phyloP scores from a whole-genome alignment of 2,888 invertebrate genomes.

The Reticulitermes lucifugus region DNA sequence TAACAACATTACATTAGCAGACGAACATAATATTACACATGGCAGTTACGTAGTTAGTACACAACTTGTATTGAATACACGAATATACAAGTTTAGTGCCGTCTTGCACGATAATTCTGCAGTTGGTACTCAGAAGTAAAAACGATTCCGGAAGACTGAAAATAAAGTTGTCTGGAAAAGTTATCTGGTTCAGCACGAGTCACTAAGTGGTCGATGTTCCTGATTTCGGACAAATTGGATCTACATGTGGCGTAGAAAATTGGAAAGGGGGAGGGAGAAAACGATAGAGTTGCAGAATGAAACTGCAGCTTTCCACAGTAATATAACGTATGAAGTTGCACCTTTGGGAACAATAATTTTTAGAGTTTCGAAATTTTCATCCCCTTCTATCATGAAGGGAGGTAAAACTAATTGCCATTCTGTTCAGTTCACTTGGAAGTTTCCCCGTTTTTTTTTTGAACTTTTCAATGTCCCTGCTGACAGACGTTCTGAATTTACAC shows the following conservation, averaged over 20 bases:
- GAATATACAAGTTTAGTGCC: too few relatives aligned
- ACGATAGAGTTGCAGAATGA: not conserved
- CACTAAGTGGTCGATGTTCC: not conserved
- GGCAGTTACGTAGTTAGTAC: too few relatives aligned
- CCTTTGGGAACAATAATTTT: conserved; percentile 2
- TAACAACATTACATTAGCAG: too few relatives aligned
- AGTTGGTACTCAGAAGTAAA: too few relatives aligned
- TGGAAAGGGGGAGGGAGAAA: not conserved
- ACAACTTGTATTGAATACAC: too few relatives aligned
- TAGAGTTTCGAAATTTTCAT: not conserved
- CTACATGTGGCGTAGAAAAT: not conserved
- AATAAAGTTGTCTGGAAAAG: too few relatives aligned
- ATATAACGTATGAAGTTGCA: not conserved
- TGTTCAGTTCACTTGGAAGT: not conserved
- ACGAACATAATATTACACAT: too few relatives aligned
- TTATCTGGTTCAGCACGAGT: not conserved
- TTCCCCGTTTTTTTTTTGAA: not conserved
- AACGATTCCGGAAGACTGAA: too few relatives aligned
- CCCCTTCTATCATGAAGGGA: not conserved
- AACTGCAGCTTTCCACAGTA: not conserved
- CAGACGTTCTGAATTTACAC: not conserved
- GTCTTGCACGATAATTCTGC: too few relatives aligned
- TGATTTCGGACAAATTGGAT: not conserved
- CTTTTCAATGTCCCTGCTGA: not conserved
- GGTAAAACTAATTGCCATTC: conserved; percentile 3